Percentiles rank a stretch among this genome's conserved stretches.
phyloP scores from a whole-genome alignment of 2,113 vertebrate genomes.

The Miniopterus natalensis region DNA sequence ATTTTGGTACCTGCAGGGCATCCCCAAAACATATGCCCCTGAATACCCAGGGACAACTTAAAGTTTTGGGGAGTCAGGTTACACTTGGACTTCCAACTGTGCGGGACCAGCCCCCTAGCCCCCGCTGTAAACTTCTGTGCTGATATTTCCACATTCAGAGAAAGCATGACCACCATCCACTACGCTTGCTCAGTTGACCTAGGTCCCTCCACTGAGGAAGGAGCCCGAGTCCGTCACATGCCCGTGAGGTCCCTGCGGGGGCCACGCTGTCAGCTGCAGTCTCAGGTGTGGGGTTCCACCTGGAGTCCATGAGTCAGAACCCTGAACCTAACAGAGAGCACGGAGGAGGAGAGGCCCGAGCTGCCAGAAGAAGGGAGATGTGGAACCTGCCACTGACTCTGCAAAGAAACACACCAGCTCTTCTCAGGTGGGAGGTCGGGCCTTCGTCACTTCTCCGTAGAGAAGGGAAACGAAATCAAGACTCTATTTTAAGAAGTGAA shows the following conservation, averaged over 20 bases:
- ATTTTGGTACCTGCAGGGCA: background rate
- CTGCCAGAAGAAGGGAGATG: background rate
- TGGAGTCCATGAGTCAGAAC: background rate
- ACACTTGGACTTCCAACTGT: background rate
- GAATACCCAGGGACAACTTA: background rate
- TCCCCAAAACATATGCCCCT: background rate
- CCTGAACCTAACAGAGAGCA: background rate
- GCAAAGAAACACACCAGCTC: background rate
- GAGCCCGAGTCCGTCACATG: background rate
- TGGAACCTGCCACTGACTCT: background rate
- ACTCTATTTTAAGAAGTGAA: background rate
- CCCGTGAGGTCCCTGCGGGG: accelerated
- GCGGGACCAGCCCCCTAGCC: background rate
- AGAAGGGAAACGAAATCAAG: background rate
- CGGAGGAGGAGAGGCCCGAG: background rate
- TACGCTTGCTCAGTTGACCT: background rate
- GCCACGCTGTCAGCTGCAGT: accelerated
- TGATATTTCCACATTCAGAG: background rate
- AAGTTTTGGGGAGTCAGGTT: background rate
- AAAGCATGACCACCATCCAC: background rate
- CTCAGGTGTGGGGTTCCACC: too few relatives aligned
- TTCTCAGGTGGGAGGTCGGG: background rate
- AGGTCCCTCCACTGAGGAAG: background rate
- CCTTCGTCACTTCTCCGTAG: background rate
- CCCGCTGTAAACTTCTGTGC: background rate